Base-by-base conservation (phyloP, 2,113 vertebrate genomes). In the Chloropsis hardwickii region DNA sequence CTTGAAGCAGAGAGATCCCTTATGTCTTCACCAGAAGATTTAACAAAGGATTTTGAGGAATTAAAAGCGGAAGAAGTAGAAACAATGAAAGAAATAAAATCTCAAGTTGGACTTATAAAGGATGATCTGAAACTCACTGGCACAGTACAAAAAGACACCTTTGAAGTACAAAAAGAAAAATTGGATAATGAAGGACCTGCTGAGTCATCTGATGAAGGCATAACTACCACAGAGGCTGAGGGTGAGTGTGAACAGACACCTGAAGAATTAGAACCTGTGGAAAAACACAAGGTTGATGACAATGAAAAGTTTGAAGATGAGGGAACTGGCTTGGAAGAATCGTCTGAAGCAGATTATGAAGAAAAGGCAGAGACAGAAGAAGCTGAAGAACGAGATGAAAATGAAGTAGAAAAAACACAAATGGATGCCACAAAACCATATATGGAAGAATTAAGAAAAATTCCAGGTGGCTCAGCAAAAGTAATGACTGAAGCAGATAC, bases 11-110 rank as follows among this genome's bases (percentile, higher is more conserved):
- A 98, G 96, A 97, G 99, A 90, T 98, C 99, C 25, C 96, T 99
- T 21, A 99, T 99, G 99, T 99, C 99, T 35, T 98, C 99, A 92
- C 99, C 99, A 66, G 99, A 99, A 71, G 99, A 99, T 95, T 98
- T 99, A 85, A 99, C 99, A 61, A 99, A 99, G 93, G 99, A 99
- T 91, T 99, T 99, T 97, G 99, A 99, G 87, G 98, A 99, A 90
- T 95, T 99, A 57, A 98, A 97, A 97, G 98, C 98, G 48, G 99
- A 99, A 94, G 98, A 99, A 88, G 93, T 98, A 6, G 96, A 96
- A 66, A 98, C 98, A 29, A 97, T 97, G 16, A 98, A 98, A 69
- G 98, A 98, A 57, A 97, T 94, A 45, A 97, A 98, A 73, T 91
- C 97, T 93, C 97, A 98, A 89, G 96, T 92, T 51, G 94, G 94